phyloP scores from a whole-genome alignment of 1,140 invertebrate species.

The Nasonia longicornis region DNA sequence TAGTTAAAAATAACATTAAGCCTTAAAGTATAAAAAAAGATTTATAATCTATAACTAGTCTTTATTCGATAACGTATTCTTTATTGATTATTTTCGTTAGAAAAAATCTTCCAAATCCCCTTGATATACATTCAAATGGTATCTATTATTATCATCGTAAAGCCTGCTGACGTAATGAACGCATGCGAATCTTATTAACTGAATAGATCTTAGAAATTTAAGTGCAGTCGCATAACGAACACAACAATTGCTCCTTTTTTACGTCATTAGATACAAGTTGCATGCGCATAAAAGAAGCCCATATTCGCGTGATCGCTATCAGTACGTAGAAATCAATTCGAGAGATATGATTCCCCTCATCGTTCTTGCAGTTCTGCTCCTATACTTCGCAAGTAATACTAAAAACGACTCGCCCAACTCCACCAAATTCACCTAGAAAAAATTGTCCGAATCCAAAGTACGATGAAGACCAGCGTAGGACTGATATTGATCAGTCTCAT shows the following conservation, averaged over 20 bases:
- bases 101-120: too few relatives aligned
- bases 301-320: background rate
- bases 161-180: too few relatives aligned
- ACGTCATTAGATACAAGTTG: slow-evolving; percentile 23
- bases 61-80: too few relatives aligned
- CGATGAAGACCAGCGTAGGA: background rate
- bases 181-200: background rate
- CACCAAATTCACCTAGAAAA: background rate
- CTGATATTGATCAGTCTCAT: background rate
- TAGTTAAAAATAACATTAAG: too few relatives aligned
- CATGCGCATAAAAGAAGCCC: slow-evolving; percentile 35
- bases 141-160: too few relatives aligned
- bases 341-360: slow-evolving; percentile 23
- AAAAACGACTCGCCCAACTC: background rate
- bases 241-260: slow-evolving; percentile 20
- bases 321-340: slow-evolving; percentile 9
- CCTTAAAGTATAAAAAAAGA: too few relatives aligned
- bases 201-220: background rate
- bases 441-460: background rate
- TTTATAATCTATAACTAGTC: too few relatives aligned
- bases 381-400: slow-evolving; percentile 33
- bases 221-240: background rate
- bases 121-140: too few relatives aligned
- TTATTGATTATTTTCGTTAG: too few relatives aligned
- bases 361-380: background rate